These are phyloP conservation scores for Leptinotarsa defecta DNA, from an alignment of 1,140 invertebrate species.

Conservation along the genomic window DNA sequence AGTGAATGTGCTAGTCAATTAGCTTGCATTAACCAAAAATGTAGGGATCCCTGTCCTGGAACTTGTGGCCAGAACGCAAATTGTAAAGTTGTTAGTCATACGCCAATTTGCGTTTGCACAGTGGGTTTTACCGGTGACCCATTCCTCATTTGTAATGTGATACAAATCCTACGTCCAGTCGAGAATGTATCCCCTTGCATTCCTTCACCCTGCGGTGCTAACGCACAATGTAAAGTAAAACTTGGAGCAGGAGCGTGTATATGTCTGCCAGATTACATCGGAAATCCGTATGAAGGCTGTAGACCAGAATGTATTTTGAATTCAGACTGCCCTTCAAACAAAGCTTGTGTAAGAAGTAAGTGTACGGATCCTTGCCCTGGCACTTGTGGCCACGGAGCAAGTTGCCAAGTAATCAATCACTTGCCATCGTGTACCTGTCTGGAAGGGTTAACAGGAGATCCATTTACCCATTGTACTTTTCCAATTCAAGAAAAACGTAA, in stretches of 20 bases:
- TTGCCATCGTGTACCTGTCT: slow-evolving; percentile 63
- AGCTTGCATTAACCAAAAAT: slow-evolving; percentile 83
- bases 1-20: slow-evolving; percentile 74
- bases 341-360: slow-evolving; percentile 65
- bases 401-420: slow-evolving; percentile 66
- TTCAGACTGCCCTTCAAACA: slow-evolving; percentile 66
- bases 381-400: slow-evolving; percentile 66
- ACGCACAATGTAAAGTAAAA: slow-evolving; percentile 66
- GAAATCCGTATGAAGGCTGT: slow-evolving; percentile 74
- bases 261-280: slow-evolving; percentile 70
- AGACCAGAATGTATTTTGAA: slow-evolving; percentile 68
- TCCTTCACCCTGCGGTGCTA: slow-evolving; percentile 70
- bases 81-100: slow-evolving; percentile 82
- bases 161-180: slow-evolving; percentile 46
- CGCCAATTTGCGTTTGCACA: slow-evolving; percentile 78
- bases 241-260: slow-evolving; percentile 67
- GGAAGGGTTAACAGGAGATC: slow-evolving; percentile 65
- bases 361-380: slow-evolving; percentile 70
- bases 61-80: slow-evolving; percentile 80
- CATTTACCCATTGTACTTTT: slow-evolving; percentile 62
- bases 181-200: slow-evolving; percentile 60
- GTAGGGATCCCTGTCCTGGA: slow-evolving; percentile 79
- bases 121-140: slow-evolving; percentile 78
- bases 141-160: slow-evolving; percentile 63
- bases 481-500: slow-evolving; percentile 42